Evolutionary conservation across 1,140 invertebrate genomes (phyloP).

Genomic region (Aphaenogaster floridana): DNA sequence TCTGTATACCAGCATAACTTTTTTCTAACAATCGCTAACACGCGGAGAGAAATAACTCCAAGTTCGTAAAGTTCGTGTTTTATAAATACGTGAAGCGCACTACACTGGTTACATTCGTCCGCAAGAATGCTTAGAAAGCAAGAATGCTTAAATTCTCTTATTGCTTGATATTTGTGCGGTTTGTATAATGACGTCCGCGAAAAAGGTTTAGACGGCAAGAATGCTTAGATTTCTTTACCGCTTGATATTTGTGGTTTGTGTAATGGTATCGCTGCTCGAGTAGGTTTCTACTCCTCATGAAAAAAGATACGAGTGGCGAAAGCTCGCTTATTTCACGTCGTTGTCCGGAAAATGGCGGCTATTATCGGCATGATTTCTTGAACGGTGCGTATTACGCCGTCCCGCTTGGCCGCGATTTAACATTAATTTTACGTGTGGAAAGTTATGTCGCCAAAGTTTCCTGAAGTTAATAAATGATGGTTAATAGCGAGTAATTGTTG

Average conservation of each 20-base stretch:
- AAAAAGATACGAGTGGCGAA: constrained; percentile 16
- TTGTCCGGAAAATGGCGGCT: constrained; percentile 32
- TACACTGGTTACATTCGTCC: not conserved
- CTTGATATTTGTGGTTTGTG: constrained; percentile 26
- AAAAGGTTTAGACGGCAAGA: not conserved
- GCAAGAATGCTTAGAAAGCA: not conserved
- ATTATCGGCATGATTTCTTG: constrained; percentile 46
- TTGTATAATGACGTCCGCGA: not conserved
- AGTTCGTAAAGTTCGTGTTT: not conserved
- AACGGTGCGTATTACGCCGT: not conserved
- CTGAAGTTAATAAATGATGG: constrained; percentile 9
- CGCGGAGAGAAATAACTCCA: not conserved
- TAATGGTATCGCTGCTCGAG: constrained; percentile 19
- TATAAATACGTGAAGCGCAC: not conserved
- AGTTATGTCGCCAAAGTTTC: constrained; percentile 38
- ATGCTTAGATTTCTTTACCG: constrained; percentile 6
- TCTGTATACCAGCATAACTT: not conserved
- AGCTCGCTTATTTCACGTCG: constrained; percentile 27
- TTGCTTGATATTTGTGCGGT: constrained; percentile 1
- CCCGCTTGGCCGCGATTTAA: not conserved
- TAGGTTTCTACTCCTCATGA: not conserved
- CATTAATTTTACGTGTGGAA: constrained; percentile 38
- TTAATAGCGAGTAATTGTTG: constrained; percentile 23
- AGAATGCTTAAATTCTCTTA: not conserved
- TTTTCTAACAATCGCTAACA: not conserved